A percentile compares a stretch with the other conserved stretches of the same genome.
phyloP scores from a whole-genome alignment of 2,888 invertebrate genomes.

The Metalampra italica region DNA sequence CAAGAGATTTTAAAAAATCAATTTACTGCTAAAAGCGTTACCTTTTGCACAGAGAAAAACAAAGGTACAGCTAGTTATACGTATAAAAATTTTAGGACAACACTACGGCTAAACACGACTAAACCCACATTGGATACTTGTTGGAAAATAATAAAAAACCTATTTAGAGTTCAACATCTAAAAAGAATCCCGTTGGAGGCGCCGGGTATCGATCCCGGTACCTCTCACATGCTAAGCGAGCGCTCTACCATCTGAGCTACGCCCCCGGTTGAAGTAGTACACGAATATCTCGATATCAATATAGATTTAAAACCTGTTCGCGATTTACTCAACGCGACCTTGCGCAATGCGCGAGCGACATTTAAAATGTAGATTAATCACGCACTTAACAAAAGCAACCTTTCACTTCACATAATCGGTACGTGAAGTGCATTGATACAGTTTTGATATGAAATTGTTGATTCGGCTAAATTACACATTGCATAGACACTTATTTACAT shows the following conservation, averaged over 20 bases:
- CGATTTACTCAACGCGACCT: not conserved
- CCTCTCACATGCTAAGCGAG: slow-evolving; percentile 68
- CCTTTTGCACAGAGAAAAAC: no score
- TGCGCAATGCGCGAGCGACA: slow-evolving; percentile 3
- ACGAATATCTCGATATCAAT: not conserved
- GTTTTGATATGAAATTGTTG: no score
- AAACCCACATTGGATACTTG: no score
- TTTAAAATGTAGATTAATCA: not conserved
- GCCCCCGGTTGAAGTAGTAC: slow-evolving; percentile 3
- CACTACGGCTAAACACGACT: no score
- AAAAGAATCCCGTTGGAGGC: slow-evolving; percentile 36
- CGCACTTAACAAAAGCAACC: not conserved
- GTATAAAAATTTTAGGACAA: no score
- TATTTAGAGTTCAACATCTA: no score
- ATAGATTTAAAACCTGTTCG: not conserved
- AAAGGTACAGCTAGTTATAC: no score
- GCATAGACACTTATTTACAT: no score
- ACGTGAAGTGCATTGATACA: not conserved
- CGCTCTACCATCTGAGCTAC: slow-evolving; percentile 59
- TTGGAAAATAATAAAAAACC: no score
- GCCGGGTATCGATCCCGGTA: slow-evolving; percentile 65
- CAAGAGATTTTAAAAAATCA: no score
- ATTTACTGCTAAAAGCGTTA: no score
- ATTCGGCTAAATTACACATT: no score
- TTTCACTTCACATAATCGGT: not conserved